Conservation (phyloP, 2,888 invertebrate species). For the Pyralis farinalis region DNA sequence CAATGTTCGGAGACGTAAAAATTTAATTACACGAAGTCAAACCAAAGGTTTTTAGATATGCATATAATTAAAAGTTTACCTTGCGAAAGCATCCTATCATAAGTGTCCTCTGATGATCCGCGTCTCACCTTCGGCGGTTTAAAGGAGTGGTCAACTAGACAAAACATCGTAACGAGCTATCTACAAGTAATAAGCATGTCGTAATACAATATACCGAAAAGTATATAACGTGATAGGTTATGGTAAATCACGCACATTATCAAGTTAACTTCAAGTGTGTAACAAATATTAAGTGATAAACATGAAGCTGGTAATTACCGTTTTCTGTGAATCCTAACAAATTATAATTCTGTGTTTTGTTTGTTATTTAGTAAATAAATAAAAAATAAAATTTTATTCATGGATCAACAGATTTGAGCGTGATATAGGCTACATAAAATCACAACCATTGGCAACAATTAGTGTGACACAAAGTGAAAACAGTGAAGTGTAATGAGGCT, state of each 20-base stretch:
- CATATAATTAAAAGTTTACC: conserved; percentile 41
- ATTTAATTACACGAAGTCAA: conserved; percentile 37
- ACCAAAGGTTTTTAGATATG: conserved; percentile 27
- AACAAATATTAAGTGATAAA: conserved; percentile 21
- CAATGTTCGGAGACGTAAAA: conserved; percentile 17
- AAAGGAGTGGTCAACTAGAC: conserved; percentile 52
- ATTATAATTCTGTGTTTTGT: too few species aligned
- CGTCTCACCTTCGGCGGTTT: conserved; percentile 48
- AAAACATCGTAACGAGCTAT: conserved; percentile 58
- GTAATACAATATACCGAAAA: conserved; percentile 58
- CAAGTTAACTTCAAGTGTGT: conserved; percentile 34
- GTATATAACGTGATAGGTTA: conserved; percentile 59
- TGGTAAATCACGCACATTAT: conserved; percentile 47
- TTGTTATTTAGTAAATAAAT: too few species aligned
- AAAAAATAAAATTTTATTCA: too few species aligned
- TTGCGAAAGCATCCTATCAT: conserved; percentile 47
- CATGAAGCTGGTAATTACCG: conserved; percentile 48
- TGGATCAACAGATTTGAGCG: too few species aligned
- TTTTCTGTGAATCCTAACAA: conserved; percentile 10
- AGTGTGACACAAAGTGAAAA: too few species aligned
- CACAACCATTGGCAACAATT: too few species aligned
- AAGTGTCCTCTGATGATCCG: conserved; percentile 51
- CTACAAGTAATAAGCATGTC: conserved; percentile 52
- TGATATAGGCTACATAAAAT: too few species aligned
- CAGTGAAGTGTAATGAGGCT: conserved; percentile 15